A percentile compares a stretch with the other conserved stretches of the same genome.
Evolutionary conservation across 2,888 invertebrate species (phyloP).

Genomic region (Tetragonula carbonaria): DNA sequence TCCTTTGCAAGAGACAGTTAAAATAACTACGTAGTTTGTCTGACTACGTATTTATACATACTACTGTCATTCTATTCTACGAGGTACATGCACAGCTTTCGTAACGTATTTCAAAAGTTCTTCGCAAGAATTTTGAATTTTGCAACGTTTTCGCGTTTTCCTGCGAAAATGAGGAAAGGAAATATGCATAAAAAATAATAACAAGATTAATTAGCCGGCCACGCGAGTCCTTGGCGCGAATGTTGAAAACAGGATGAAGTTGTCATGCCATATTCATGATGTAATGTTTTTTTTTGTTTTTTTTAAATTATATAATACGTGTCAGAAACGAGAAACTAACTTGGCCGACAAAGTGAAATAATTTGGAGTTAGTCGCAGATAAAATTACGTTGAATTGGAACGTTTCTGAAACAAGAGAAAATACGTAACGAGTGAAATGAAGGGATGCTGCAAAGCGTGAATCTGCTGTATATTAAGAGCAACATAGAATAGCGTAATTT

Average conservation of each 20-base stretch:
- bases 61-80: neutral
- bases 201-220: constrained; percentile 15
- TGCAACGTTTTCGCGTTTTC: neutral
- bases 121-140: neutral
- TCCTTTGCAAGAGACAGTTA: neutral
- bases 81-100: neutral
- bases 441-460: neutral
- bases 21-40: neutral
- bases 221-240: neutral
- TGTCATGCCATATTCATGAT: neutral
- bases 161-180: neutral
- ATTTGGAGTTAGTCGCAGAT: neutral
- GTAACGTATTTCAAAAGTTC: neutral
- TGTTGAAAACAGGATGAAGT: neutral
- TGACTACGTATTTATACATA: neutral
- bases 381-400: constrained; percentile 1
- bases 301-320: neutral
- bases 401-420: neutral
- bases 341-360: neutral
- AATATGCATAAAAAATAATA: constrained; percentile 9
- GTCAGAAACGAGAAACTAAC: neutral
- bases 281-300: neutral
- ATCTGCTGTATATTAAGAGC: neutral
- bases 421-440: too few relatives aligned
- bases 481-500: neutral